Base-by-base conservation (phyloP, 2,888 invertebrate genomes). In the Pammene fasciana region DNA sequence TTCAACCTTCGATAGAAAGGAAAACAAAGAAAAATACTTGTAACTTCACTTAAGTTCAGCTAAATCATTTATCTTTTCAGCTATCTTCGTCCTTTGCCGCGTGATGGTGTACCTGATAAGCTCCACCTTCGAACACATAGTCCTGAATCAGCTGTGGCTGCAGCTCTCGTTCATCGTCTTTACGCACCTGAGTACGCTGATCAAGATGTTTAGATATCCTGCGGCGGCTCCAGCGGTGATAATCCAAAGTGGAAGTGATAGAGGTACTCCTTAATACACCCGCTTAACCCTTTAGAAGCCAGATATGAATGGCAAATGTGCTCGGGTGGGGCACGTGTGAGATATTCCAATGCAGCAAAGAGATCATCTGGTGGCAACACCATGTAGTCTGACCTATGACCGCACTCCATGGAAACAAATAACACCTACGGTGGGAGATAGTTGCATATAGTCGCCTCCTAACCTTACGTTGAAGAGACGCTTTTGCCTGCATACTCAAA, bases 141-240 rank as follows among this genome's bases (percentile, higher is more conserved):
- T 48, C 11, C 0, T n/a, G 56, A 14, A 10, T 1, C 6, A 43
- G 16, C 34, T 34, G 5, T 68, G 68, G 68, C 26, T 62, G 14
- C 68, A 62, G 62, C 10, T 56, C 18, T 41, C 62, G 43, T n/a
- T 48, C 14, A 56, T 68, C 16, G 8, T 11, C 8, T 14, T 56
- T 13, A 56, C 56, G n/a, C n/a, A 62, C n/a, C 13, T 50, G 16
- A 5, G 56, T 10, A 55, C 16, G 5, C 7, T 41, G 36, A 5
- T 68, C 5, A 36, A 34, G 34, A 13, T 68, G 41, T 16, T 34
- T 13, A 68, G 48, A 10, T 68, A 34, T n/a, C 68, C 68, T 1
- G 43, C 38, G 3, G 38, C 46, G 9, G 41, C 55, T 0, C 56
- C 68, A 14, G 9, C 56, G 14, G 14, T 43, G 43, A 16, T 41